phyloP scores from a whole-genome alignment of 2,888 invertebrate genomes.

The Heliconius hortense region DNA sequence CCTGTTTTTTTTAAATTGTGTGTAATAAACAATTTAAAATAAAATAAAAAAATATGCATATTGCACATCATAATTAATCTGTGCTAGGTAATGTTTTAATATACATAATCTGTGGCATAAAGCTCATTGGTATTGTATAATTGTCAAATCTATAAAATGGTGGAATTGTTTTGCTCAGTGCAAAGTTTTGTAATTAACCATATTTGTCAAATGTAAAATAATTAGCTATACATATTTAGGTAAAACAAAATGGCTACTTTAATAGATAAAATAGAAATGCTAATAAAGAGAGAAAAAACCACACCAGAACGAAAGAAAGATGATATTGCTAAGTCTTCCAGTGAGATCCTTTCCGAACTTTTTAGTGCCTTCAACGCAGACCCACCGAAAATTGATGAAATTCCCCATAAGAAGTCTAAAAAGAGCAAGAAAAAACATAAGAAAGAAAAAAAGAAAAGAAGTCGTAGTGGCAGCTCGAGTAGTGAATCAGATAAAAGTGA shows the following conservation, averaged over 20 bases:
- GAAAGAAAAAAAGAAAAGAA: constrained; percentile 81
- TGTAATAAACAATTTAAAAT: too few relatives aligned
- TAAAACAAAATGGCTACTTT: constrained; percentile 61
- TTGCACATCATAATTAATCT: not conserved
- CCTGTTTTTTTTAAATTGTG: too few relatives aligned
- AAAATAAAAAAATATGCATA: not conserved
- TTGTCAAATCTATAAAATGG: constrained; percentile 28
- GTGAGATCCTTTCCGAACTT: constrained; percentile 91
- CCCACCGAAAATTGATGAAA: constrained; percentile 82
- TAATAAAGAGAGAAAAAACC: constrained; percentile 74
- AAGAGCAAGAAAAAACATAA: constrained; percentile 84
- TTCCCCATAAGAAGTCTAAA: constrained; percentile 70
- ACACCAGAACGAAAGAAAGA: constrained; percentile 72
- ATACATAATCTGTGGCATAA: constrained; percentile 10
- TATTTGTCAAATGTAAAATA: not conserved
- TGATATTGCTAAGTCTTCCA: constrained; percentile 84
- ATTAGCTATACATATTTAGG: not conserved
- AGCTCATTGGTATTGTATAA: not conserved
- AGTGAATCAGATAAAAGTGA: constrained; percentile 70
- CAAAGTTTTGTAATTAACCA: constrained; percentile 15
- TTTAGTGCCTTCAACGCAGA: constrained; percentile 90
- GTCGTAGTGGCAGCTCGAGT: constrained; percentile 66
- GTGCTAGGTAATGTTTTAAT: not conserved
- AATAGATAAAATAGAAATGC: constrained; percentile 71
- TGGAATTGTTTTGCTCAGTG: constrained; percentile 17